Percentiles rank a stretch among this genome's conserved stretches.
These are phyloP conservation scores for Ericerus pela DNA, from an alignment of 1,140 invertebrate genomes.

Conservation along the genomic window DNA sequence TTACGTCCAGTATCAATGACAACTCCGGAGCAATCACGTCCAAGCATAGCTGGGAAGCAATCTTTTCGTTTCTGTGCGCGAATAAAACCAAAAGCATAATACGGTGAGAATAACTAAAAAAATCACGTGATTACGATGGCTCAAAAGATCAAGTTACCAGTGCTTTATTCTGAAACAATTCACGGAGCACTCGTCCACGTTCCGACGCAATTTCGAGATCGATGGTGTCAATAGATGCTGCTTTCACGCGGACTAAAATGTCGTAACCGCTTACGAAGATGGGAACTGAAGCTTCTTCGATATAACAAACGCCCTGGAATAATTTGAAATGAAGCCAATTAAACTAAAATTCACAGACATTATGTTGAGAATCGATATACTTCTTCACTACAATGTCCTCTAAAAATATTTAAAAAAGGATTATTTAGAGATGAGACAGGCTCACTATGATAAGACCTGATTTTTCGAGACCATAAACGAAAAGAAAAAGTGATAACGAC, in stretches of 20 bases:
- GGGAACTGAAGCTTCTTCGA: constrained; percentile 42
- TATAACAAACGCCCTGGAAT: constrained; percentile 36
- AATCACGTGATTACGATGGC: no score
- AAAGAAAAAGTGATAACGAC: not conserved
- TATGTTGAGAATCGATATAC: not conserved
- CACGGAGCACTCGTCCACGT: constrained; percentile 41
- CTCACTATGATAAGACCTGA: not conserved
- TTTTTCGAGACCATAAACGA: not conserved
- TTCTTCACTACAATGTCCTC: not conserved
- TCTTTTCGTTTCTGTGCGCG: not conserved
- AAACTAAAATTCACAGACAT: not conserved
- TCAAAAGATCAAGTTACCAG: no score
- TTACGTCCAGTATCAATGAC: constrained; percentile 45
- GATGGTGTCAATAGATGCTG: constrained; percentile 44
- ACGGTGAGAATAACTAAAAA: no score
- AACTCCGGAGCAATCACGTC: constrained; percentile 51
- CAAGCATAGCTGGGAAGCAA: constrained; percentile 45
- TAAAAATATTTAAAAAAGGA: not conserved
- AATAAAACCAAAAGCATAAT: no score
- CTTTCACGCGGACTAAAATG: constrained; percentile 47
- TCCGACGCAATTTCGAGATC: constrained; percentile 46
- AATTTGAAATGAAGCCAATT: constrained; percentile 18
- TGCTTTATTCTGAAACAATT: constrained; percentile 35
- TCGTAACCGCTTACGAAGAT: constrained; percentile 39
- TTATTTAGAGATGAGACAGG: not conserved